Evolutionary conservation across 2,888 invertebrate species (phyloP).

Genomic region (Tipula confusa): DNA sequence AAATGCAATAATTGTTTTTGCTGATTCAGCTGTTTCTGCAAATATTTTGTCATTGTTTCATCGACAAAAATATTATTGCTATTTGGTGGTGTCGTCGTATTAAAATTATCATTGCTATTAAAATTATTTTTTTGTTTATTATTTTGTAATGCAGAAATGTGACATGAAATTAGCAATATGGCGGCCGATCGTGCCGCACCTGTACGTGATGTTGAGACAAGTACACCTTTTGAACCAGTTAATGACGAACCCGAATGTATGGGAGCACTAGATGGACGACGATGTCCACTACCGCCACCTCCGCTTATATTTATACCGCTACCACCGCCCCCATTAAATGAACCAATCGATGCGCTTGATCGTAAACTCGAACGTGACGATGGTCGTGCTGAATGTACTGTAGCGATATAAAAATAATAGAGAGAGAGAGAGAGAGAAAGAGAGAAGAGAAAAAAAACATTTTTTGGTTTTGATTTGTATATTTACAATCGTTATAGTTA

Average conservation of each 20-base stretch:
- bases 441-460: not conserved
- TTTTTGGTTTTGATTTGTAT: not conserved
- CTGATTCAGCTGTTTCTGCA: slow-evolving; percentile 50
- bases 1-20: slow-evolving; percentile 50
- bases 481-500: not conserved
- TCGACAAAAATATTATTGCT: slow-evolving; percentile 45
- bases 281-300: slow-evolving; percentile 45
- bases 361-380: slow-evolving; percentile 57
- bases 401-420: slow-evolving; percentile 41
- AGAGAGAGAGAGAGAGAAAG: too few relatives aligned
- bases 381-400: slow-evolving; percentile 60
- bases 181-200: slow-evolving; percentile 90
- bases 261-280: slow-evolving; percentile 53
- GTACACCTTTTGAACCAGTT: slow-evolving; percentile 60
- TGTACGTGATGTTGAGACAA: slow-evolving; percentile 79
- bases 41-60: slow-evolving; percentile 49
- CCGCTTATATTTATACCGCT: slow-evolving; percentile 26
- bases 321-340: slow-evolving; percentile 38
- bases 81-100: too few relatives aligned
- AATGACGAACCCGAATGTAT: slow-evolving; percentile 49
- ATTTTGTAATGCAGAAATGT: slow-evolving; percentile 57
- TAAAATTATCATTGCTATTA: slow-evolving; percentile 49
- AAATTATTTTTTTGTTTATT: slow-evolving; percentile 55
- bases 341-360: slow-evolving; percentile 55
- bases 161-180: slow-evolving; percentile 92